Conservation (phyloP, 2,797 vertebrate species). For the Pseudomugil tenellus region DNA sequence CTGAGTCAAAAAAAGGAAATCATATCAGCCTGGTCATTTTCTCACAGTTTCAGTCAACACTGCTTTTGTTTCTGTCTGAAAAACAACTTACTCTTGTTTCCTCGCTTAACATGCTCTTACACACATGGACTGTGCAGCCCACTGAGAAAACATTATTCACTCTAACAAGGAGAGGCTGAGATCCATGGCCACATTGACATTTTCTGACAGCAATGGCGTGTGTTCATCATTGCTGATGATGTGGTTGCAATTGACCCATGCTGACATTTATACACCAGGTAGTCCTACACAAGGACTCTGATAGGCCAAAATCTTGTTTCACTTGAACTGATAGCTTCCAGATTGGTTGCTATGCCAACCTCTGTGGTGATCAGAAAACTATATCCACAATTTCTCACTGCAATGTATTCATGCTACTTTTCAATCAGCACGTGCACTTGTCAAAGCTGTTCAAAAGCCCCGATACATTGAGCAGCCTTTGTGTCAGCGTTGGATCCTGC, state of each 20-base stretch:
- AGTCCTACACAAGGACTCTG: conserved; percentile 20
- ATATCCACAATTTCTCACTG: conserved; percentile 39
- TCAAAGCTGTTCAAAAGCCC: conserved; percentile 53
- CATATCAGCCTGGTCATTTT: conserved; percentile 63
- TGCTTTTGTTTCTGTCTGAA: conserved; percentile 59
- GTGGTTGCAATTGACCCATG: conserved; percentile 62
- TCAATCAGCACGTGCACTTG: conserved; percentile 53
- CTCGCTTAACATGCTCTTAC: conserved; percentile 52
- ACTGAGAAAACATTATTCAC: conserved; percentile 65
- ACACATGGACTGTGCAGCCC: conserved; percentile 32
- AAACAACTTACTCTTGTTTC: conserved; percentile 62
- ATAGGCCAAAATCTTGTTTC: conserved; percentile 50
- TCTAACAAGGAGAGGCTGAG: conserved; percentile 49
- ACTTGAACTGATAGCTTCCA: conserved; percentile 47
- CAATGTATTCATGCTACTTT: conserved; percentile 38
- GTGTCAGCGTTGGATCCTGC: conserved; percentile 46
- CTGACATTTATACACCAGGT: conserved; percentile 69
- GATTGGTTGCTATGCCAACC: conserved; percentile 63
- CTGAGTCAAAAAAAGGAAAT: conserved; percentile 59
- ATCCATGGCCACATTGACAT: conserved; percentile 67
- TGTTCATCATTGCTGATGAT: conserved; percentile 70
- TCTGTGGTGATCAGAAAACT: conserved; percentile 25
- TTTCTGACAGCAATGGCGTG: conserved; percentile 68
- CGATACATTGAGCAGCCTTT: conserved; percentile 27
- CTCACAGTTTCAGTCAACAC: conserved; percentile 55